Evolutionary conservation across 1,140 invertebrate genomes (phyloP), one percentile per base, ranked within the genome.

Genomic region (Heliconius congener): DNA sequence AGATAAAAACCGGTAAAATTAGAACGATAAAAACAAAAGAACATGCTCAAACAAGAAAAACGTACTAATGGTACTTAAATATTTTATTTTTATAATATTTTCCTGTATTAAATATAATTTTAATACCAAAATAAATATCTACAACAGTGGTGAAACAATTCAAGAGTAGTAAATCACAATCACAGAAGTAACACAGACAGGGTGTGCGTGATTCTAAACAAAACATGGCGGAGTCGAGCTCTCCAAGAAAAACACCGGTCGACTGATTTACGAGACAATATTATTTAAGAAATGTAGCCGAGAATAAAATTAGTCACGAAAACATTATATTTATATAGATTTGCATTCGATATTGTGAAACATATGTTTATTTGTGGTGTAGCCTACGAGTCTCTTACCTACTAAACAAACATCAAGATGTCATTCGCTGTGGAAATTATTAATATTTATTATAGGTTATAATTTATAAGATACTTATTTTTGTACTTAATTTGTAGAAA

Each of bases 191-290:
- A 77, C 81, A 77, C 83, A 85, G 87, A 91, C 91, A 89, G 88
- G 91, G 85, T 90, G 91, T 92, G 91, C 93, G 93, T 94, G 93
- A 92, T 94, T 85, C 90, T 91, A 92, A 93, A 94, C 93, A 93
- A 94, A 94, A 94, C 91, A 94, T 81, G 80, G 85, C 83, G 73
- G 81, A 81, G 83, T 78, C 83, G 82, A 76, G 80, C 80, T 88
- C 87, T 93, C 91, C 93, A 94, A 94, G 91, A 94, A 93, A 92
- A 94, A 94, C 91, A 94, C 87, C 77, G 82, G 82, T 81, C 87
- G 91, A 93, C 91, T 94, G 91, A 94, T 94, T 94, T 94, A 94
- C 91, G 90, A 91, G 87, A 93, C 91, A 91, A 93, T 90, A 91
- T 91, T 87, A 92, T 92, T 90, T 90, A 81, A 92, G 88, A 91